phyloP scores from a whole-genome alignment of 2,888 invertebrate genomes.

The Lycophotia porphyrea region DNA sequence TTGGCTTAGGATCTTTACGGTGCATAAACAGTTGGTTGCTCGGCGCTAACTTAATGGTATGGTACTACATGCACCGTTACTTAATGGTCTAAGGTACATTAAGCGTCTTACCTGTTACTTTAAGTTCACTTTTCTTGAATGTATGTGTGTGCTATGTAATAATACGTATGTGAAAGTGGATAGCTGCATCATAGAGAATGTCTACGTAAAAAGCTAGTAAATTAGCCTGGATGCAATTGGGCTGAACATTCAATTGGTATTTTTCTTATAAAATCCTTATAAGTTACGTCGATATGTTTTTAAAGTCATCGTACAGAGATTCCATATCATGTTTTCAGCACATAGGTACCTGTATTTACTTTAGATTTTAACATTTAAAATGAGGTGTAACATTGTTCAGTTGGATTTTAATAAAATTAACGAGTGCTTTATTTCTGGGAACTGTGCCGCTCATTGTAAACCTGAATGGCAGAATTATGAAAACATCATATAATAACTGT shows the following conservation, averaged over 20 bases:
- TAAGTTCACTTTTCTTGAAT: conserved; percentile 37
- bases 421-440: conserved; percentile 15
- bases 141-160: background rate
- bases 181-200: background rate
- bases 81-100: conserved; percentile 41
- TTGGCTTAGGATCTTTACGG: conserved; percentile 14
- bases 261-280: background rate
- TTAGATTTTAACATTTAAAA: background rate
- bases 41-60: conserved; percentile 15
- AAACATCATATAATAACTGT: conserved; percentile 16
- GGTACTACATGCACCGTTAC: conserved; percentile 27
- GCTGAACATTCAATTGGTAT: background rate
- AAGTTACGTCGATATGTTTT: background rate
- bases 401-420: conserved; percentile 17
- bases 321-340: background rate
- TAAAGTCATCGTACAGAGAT: background rate
- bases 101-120: conserved; percentile 36
- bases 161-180: background rate
- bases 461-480: conserved; percentile 23
- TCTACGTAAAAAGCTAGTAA: background rate
- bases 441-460: conserved; percentile 10
- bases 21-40: conserved; percentile 27
- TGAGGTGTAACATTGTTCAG: background rate
- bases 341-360: background rate
- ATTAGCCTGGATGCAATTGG: background rate